Conservation (phyloP, 30 jellyfish, hydroid and myxozoan genomes). For the Aurelia sp. region DNA sequence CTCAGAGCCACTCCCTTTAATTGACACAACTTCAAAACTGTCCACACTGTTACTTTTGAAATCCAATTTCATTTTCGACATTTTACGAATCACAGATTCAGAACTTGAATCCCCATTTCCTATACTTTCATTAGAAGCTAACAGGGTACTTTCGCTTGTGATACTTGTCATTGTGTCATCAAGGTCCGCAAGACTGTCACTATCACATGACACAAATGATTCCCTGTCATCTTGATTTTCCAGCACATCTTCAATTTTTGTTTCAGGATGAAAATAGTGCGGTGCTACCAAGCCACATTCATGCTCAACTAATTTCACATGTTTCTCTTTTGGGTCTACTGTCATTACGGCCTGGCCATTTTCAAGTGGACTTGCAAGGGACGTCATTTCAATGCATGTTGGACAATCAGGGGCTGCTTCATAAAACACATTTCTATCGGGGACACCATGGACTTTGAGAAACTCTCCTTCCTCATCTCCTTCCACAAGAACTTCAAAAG, state of each 20-base stretch:
- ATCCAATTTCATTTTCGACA: background rate
- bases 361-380: slow-evolving; percentile 87
- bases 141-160: slow-evolving; percentile 84
- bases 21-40: slow-evolving; percentile 70
- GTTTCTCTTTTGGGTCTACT: slow-evolving; percentile 31
- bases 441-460: slow-evolving; percentile 68
- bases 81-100: background rate
- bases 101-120: slow-evolving; percentile 28
- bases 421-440: slow-evolving; percentile 79
- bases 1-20: slow-evolving; percentile 60
- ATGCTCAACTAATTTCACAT: slow-evolving; percentile 64
- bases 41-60: background rate
- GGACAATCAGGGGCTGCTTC: slow-evolving; percentile 96
- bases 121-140: slow-evolving; percentile 83
- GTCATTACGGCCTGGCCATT: slow-evolving; percentile 58
- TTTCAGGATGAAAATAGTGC: slow-evolving; percentile 78
- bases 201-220: slow-evolving; percentile 84
- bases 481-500: background rate
- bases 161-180: slow-evolving; percentile 36
- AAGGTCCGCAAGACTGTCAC: slow-evolving; percentile 53
- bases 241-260: slow-evolving; percentile 14
- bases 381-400: slow-evolving; percentile 94
- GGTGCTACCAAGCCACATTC: slow-evolving; percentile 89
- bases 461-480: slow-evolving; percentile 13
- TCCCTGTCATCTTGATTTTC: slow-evolving; percentile 58